Evolutionary conservation across 2,797 vertebrate species (phyloP).

Genomic region (Cichlasoma orientale): DNA sequence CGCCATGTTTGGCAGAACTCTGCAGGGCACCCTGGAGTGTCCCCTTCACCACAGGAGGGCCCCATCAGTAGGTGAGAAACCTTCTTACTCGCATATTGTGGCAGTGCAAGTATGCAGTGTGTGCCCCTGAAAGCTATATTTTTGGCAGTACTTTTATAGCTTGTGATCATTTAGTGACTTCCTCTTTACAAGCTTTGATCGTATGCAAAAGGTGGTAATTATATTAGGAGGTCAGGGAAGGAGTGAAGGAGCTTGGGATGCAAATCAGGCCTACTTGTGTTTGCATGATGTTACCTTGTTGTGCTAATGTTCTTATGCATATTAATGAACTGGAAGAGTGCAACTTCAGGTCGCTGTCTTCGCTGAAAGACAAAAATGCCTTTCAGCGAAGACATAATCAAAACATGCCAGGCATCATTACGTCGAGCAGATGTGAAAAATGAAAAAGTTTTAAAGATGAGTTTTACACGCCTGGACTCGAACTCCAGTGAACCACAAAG

Average conservation of each 20-base stretch:
- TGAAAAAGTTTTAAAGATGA: slow-evolving; percentile 20
- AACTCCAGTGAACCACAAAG: slow-evolving; percentile 20
- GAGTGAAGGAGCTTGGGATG: slow-evolving; percentile 19
- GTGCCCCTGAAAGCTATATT: neutral
- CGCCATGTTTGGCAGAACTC: slow-evolving; percentile 87
- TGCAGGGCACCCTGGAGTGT: slow-evolving; percentile 87
- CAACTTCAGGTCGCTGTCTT: neutral
- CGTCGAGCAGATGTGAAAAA: neutral
- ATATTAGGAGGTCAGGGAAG: neutral
- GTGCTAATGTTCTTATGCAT: slow-evolving; percentile 30
- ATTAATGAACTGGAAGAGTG: slow-evolving; percentile 17
- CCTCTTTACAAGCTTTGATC: neutral
- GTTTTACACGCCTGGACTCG: slow-evolving; percentile 29
- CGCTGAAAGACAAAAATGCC: neutral
- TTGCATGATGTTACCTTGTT: slow-evolving; percentile 34
- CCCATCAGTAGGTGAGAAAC: slow-evolving; percentile 83
- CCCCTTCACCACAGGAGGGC: slow-evolving; percentile 82
- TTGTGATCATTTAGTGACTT: neutral
- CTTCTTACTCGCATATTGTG: neutral
- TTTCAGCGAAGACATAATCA: neutral
- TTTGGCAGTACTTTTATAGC: neutral
- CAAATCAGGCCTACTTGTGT: slow-evolving; percentile 17
- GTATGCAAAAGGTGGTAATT: neutral
- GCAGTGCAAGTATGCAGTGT: neutral
- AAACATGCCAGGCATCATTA: slow-evolving; percentile 9